Conservation (phyloP, 1,140 invertebrate species). For the Nomia melanderi region DNA sequence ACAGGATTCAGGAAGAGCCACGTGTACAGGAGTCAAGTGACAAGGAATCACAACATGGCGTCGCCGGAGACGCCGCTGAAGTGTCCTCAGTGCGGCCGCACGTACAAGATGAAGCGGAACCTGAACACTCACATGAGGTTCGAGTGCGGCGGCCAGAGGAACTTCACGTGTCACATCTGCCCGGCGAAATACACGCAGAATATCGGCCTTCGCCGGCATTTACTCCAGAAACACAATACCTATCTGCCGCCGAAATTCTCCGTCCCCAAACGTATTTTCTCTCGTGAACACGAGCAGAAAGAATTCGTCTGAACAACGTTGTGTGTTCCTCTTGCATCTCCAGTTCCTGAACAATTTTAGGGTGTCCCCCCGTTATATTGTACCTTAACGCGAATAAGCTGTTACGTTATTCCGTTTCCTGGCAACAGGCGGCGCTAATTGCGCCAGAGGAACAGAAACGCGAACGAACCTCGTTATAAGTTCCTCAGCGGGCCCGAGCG, state of each 20-base stretch:
- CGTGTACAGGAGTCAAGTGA: background rate
- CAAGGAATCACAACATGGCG: background rate
- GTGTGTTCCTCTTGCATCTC: background rate
- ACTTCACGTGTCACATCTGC: slow-evolving; percentile 68
- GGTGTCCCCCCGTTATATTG: too few relatives aligned
- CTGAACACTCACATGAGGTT: slow-evolving; percentile 62
- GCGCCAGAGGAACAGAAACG: too few relatives aligned
- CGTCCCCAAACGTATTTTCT: slow-evolving; percentile 52
- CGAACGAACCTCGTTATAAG: too few relatives aligned
- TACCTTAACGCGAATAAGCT: too few relatives aligned
- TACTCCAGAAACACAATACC: slow-evolving; percentile 64
- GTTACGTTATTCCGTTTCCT: too few relatives aligned
- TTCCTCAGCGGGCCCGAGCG: too few relatives aligned
- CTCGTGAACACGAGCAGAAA: background rate
- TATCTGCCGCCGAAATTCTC: slow-evolving; percentile 66
- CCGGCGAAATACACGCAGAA: slow-evolving; percentile 67
- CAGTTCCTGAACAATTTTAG: background rate
- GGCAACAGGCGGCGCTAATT: too few relatives aligned
- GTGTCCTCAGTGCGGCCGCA: slow-evolving; percentile 80
- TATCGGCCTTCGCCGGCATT: slow-evolving; percentile 63
- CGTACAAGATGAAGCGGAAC: slow-evolving; percentile 79
- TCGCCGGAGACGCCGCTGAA: background rate
- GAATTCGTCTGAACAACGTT: background rate
- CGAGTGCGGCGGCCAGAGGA: slow-evolving; percentile 66
- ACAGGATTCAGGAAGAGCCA: slow-evolving; percentile 21